Base-by-base conservation (phyloP, 2,797 vertebrate genomes). In the Kryptopterus vitreolus region DNA sequence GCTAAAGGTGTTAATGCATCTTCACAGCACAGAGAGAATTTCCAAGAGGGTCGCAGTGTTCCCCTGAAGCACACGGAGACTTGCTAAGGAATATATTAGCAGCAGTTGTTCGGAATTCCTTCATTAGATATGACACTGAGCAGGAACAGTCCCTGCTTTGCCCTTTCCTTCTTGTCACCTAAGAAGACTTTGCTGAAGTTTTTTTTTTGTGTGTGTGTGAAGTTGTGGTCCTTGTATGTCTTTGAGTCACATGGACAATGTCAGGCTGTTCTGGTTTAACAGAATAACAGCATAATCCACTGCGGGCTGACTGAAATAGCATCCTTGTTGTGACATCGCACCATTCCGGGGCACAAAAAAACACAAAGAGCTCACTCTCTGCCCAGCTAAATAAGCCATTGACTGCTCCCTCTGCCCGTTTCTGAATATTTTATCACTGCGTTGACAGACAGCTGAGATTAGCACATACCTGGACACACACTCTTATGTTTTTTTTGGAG, bases 401-500 rank as follows among this genome's bases (percentile, higher is more conserved):
- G 65, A 66, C 50, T 69, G 22, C 61, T 63, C 46, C 57, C 73
- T 50, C n/a, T 85, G 43, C 18, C 38, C 29, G 46, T 50, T 50
- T 69, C 55, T 46, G 72, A 62, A 81, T 48, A 46, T 85, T 74
- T 62, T 77, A 29, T 76, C 59, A 20, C 35, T 48, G 22, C 81
- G 58, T 76, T 78, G 70, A 85, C 70, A 79, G 46, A 46, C 26
- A 43, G 57, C n/a, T 75, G 71, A 69, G 55, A 59, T 57, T 55
- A 59, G 52, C 61, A 69, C 43, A 82, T 29, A 76, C 73, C 78
- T 59, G 55, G 59, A 83, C 33, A 74, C 50, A 66, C 38, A 74
- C 78, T 48, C 33, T 59, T 4, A 78, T 9, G 46, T 50, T 70
- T 31, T 70, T 31, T 50, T 18, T 15, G 9, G 68, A 46, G 24